Evolutionary conservation across 2,888 invertebrate species (phyloP).

Genomic region (Euproctis similis): DNA sequence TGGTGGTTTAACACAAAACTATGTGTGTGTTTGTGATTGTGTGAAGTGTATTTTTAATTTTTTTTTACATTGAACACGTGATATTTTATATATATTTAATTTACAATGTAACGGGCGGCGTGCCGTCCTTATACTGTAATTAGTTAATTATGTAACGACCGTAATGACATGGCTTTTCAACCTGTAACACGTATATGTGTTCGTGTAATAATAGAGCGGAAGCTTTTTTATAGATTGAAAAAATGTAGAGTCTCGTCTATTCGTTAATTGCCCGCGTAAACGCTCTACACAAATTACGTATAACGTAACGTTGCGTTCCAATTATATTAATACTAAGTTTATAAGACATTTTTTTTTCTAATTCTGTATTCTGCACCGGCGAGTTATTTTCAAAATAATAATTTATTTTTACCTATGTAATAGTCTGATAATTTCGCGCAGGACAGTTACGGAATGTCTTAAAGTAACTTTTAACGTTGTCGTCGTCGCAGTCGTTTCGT

Average conservation of each 20-base stretch:
- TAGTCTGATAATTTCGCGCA: conserved; percentile 2
- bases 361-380: no score
- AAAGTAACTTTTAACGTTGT: conserved; percentile 9
- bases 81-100: conserved; percentile 15
- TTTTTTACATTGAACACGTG: conserved; percentile 23
- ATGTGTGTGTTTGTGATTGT: conserved; percentile 33
- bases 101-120: conserved; percentile 13
- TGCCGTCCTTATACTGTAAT: conserved; percentile 37
- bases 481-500: conserved; percentile 2
- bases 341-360: no score
- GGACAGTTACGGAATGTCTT: conserved; percentile 5
- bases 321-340: no score
- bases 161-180: conserved; percentile 23
- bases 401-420: conserved; percentile 2
- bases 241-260: conserved; percentile 7
- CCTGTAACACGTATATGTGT: conserved; percentile 13
- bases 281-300: conserved; percentile 7
- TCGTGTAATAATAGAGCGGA: conserved; percentile 14
- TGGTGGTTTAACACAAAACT: conserved; percentile 39
- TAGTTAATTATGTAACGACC: conserved; percentile 45
- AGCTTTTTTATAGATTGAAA: conserved; percentile 24
- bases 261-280: conserved; percentile 24
- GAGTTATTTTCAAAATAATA: no score
- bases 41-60: conserved; percentile 21
- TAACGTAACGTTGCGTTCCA: no score